A percentile compares a stretch with the other conserved stretches of the same genome.
phyloP scores from a whole-genome alignment of 2,113 vertebrate species.

The Anarhynchus alexandrinus region DNA sequence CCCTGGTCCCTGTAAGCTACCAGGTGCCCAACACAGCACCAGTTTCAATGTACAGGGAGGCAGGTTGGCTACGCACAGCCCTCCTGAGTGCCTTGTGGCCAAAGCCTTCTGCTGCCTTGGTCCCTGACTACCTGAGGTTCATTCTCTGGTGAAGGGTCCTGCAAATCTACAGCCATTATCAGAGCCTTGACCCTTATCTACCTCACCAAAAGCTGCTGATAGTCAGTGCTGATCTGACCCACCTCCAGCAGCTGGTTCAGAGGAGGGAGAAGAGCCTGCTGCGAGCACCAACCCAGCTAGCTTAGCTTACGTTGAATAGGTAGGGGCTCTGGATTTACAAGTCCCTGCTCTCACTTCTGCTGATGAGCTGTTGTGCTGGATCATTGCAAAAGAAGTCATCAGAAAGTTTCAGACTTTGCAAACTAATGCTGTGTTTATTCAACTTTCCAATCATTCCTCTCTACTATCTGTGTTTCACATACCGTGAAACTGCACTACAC shows the following conservation, averaged over 20 bases:
- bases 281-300: not conserved
- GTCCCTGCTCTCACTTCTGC: not conserved
- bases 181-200: not conserved
- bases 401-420: slow-evolving; percentile 75
- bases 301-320: not conserved
- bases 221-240: not conserved
- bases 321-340: not conserved
- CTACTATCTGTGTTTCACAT: slow-evolving; percentile 79
- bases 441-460: slow-evolving; percentile 77
- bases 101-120: not conserved
- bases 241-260: not conserved
- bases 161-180: not conserved
- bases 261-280: not conserved
- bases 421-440: slow-evolving; percentile 79
- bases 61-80: not conserved
- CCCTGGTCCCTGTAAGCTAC: not conserved
- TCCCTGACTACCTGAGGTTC: not conserved
- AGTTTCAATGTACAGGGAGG: not conserved
- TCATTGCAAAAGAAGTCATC: slow-evolving; percentile 68
- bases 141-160: not conserved
- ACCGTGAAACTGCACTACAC: slow-evolving; percentile 74
- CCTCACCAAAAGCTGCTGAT: not conserved
- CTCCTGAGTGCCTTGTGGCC: not conserved
- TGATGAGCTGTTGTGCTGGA: slow-evolving; percentile 28
- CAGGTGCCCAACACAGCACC: not conserved